Conservation (phyloP, 1,140 invertebrate species). For the Eciton burchellii region DNA sequence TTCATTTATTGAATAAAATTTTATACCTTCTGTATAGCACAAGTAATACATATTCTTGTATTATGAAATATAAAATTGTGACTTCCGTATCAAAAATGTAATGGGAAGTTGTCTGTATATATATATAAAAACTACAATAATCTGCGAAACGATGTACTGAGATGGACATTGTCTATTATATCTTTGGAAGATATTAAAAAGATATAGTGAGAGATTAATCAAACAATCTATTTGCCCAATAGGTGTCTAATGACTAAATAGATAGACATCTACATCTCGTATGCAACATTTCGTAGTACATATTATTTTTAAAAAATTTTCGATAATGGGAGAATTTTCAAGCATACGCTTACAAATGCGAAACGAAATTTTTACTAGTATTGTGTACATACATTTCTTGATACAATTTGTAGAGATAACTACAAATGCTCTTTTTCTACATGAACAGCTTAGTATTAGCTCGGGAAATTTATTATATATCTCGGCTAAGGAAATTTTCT, state of each 20-base stretch:
- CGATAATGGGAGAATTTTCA: constrained; percentile 40
- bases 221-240: constrained; percentile 37
- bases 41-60: constrained; percentile 59
- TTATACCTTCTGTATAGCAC: constrained; percentile 70
- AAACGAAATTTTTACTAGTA: constrained; percentile 52
- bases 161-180: no score
- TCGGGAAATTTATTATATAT: constrained; percentile 34
- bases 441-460: constrained; percentile 12
- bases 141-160: constrained; percentile 11
- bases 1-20: constrained; percentile 69
- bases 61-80: constrained; percentile 43
- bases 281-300: constrained; percentile 36
- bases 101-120: constrained; percentile 52
- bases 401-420: constrained; percentile 43
- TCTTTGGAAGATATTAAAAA: constrained; percentile 16
- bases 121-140: constrained; percentile 64
- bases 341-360: constrained; percentile 35
- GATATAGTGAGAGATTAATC: constrained; percentile 44
- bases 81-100: constrained; percentile 62
- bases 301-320: constrained; percentile 58
- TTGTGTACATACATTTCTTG: constrained; percentile 55
- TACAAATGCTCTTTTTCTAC: constrained; percentile 44
- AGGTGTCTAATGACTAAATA: not conserved
- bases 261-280: not conserved
- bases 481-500: constrained; percentile 40